Evolutionary conservation across 1,140 invertebrate species (phyloP), one percentile per base, ranked within the genome.

Genomic region (Trachelipus rathkii): DNA sequence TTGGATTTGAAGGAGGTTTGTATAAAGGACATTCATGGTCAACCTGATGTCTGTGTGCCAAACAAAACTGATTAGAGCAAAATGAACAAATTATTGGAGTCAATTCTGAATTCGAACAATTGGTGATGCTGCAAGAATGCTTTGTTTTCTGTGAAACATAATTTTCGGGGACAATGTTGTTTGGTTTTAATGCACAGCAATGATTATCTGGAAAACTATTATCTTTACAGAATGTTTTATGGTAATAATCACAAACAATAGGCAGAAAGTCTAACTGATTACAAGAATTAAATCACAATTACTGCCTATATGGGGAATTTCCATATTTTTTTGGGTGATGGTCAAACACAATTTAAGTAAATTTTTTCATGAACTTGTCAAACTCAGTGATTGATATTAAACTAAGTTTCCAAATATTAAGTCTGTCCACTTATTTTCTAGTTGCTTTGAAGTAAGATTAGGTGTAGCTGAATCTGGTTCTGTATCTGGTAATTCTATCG

Each of bases 381-480:
- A 23, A 53, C 73, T 78, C 15, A 73, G 72, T 6, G 73, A 24
- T 45, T 78, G 77, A 19, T 70, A 45, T 23, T 78, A 74, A 44
- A 44, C 67, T 15, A 78, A 70, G 50, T 78, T 67, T 44, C 73
- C 87, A 23, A 95, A 85, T 60, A 90, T 91, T 74, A 95, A 85
- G 86, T 95, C 93, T 71, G 88, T 89, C 93, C 93, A 95, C 86
- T 93, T 94, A 84, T 94, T 91, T 84, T 95, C 93, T 83, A 96
- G 92, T 84, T 97, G 94, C 83, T 91, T 93, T 0, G 96, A 85
- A 4, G 94, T 96, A 83, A 96, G 90, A 82, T 93, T 92, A 53
- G 92, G 91, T 84, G 96, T 95, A 23, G 93, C 93, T 83, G 94
- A 94, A 84, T 97, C 95, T 44, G 94, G 94, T 85, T 98, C 95